phyloP scores from a whole-genome alignment of 2,888 invertebrate species.

The Anthrax anthrax region DNA sequence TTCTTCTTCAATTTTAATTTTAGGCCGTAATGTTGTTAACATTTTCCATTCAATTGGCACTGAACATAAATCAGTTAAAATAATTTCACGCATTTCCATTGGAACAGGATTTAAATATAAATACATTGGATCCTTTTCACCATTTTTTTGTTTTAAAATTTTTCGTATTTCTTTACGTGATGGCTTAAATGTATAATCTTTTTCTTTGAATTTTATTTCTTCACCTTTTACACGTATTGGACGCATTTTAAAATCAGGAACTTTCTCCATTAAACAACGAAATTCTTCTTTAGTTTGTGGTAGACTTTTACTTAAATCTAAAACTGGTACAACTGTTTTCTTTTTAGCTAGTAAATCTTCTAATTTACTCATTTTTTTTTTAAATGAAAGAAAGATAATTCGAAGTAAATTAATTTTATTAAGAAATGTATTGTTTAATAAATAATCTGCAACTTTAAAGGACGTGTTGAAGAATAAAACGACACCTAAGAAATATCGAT shows the following conservation, averaged over 20 bases:
- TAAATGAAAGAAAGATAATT: too few species aligned
- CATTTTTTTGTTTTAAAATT: constrained; percentile 24
- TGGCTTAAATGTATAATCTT: constrained; percentile 58
- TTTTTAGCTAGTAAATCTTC: constrained; percentile 76
- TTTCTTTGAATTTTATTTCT: constrained; percentile 61
- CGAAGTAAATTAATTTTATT: too few species aligned
- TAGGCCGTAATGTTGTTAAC: constrained; percentile 76
- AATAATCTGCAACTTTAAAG: too few species aligned
- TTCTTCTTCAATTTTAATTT: constrained; percentile 70
- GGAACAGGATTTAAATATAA: constrained; percentile 62
- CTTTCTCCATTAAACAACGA: constrained; percentile 65
- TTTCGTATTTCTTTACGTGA: constrained; percentile 54
- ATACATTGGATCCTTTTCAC: constrained; percentile 27
- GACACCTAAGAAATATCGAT: too few species aligned
- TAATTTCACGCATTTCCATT: constrained; percentile 51
- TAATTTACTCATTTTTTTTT: constrained; percentile 42
- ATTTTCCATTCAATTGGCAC: constrained; percentile 88
- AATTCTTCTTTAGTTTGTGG: constrained; percentile 72
- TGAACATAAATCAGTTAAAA: constrained; percentile 51
- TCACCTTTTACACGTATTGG: constrained; percentile 72
- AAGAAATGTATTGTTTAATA: too few species aligned
- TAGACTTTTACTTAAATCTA: constrained; percentile 68
- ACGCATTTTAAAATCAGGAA: constrained; percentile 80
- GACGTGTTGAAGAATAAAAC: too few species aligned
- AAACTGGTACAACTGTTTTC: constrained; percentile 67